These are phyloP conservation scores for Himalopsyche anomala DNA, from an alignment of 2,888 invertebrate species.

Conservation along the genomic window DNA sequence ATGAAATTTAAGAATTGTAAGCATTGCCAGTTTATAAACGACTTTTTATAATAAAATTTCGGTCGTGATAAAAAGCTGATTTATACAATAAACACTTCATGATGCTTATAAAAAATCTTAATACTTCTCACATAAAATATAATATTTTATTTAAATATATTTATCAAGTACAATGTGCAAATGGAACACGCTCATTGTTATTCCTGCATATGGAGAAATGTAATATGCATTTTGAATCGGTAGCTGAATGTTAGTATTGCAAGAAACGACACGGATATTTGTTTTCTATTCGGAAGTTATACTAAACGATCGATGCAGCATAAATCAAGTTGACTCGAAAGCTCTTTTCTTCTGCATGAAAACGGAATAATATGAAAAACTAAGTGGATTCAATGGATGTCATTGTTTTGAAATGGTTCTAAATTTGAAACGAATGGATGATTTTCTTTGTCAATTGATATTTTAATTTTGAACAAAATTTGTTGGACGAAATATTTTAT, in stretches of 20 bases:
- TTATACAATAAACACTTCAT: too few species aligned
- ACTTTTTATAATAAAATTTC: too few species aligned
- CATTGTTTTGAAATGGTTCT: neutral
- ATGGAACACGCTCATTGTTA: constrained; percentile 19
- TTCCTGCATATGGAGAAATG: constrained; percentile 11
- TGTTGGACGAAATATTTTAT: too few species aligned
- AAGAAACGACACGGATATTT: constrained; percentile 35
- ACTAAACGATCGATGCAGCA: constrained; percentile 32
- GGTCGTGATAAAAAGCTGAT: too few species aligned
- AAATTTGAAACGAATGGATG: too few species aligned
- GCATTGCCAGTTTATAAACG: too few species aligned
- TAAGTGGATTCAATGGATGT: constrained; percentile 37
- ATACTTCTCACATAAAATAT: too few species aligned
- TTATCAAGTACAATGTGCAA: neutral
- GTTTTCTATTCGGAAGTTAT: constrained; percentile 40
- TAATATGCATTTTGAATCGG: constrained; percentile 13
- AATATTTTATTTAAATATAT: too few species aligned
- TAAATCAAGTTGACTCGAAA: constrained; percentile 13
- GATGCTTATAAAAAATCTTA: too few species aligned
- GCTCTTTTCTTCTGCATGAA: constrained; percentile 3
- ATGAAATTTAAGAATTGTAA: too few species aligned
- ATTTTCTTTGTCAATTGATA: too few species aligned
- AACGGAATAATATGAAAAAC: constrained; percentile 34
- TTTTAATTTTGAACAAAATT: too few species aligned
- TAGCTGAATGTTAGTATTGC: constrained; percentile 26